phyloP scores from a whole-genome alignment of 2,888 invertebrate species.

The Magallana nippona region DNA sequence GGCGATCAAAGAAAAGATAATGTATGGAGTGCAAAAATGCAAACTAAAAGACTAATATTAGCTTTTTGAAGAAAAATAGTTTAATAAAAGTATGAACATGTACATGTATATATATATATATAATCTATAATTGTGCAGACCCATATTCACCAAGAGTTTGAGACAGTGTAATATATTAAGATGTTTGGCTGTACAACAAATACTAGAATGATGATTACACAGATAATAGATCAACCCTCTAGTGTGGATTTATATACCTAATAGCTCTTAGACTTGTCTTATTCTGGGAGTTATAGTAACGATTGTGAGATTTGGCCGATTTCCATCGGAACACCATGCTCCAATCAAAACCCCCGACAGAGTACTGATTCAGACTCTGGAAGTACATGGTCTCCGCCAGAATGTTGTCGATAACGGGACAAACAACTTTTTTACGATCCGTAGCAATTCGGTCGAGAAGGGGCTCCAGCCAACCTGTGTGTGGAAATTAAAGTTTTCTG shows the following conservation, averaged over 20 bases:
- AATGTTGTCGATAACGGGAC: conserved; percentile 42
- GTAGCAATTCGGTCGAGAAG: conserved; percentile 42
- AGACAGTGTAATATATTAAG: too few species aligned
- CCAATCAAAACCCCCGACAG: conserved; percentile 44
- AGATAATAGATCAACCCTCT: not conserved
- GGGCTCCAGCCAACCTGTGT: conserved; percentile 44
- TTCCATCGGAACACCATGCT: conserved; percentile 43
- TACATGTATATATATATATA: too few species aligned
- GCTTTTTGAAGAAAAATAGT: too few species aligned
- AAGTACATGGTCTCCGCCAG: conserved; percentile 27
- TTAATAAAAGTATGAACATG: too few species aligned
- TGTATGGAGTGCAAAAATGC: too few species aligned
- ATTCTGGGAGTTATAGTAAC: not conserved
- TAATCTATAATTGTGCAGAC: too few species aligned
- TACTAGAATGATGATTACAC: too few species aligned
- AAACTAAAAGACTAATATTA: too few species aligned
- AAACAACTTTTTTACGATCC: conserved; percentile 36
- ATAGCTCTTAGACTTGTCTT: not conserved
- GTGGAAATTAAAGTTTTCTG: not conserved
- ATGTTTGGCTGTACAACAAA: too few species aligned
- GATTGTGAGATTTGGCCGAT: not conserved
- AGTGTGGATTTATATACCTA: not conserved
- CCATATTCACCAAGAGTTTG: too few species aligned
- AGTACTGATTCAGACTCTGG: not conserved
- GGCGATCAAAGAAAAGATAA: too few species aligned